Evolutionary conservation across 1,140 invertebrate genomes (phyloP), one percentile per base, ranked within the genome.

Genomic region (silkworm (Bombyx mori)): DNA sequence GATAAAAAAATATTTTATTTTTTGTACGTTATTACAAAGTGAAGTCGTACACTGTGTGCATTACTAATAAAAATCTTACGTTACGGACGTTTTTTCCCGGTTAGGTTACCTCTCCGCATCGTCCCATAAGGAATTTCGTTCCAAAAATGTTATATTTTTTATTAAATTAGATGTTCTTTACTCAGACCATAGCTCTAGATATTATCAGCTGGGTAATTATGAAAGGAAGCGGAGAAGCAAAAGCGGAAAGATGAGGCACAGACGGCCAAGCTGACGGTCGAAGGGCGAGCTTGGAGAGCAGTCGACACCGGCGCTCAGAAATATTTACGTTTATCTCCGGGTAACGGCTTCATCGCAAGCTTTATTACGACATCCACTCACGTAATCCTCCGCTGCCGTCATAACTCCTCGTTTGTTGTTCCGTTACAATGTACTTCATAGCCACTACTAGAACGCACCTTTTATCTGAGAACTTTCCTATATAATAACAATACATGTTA

Each of bases 311-410:
- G 76, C 69, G 73, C 72, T 66, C 77, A 68, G 72, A 78, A 79
- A 87, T 87, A 87, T 87, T 87, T 87, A 87, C 82, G 82, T 85
- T 87, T 83, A 87, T 87, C 84, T 87, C 74, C 76, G 80, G 79
- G 75, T 82, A 87, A 85, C 80, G 82, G 80, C 84, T 87, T 87
- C 82, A 87, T 85, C 79, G 79, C 84, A 79, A 87, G 84, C 84
- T 87, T 87, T 87, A 87, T 87, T 87, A 87, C 84, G 75, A 82
- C 84, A 87, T 87, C 84, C 84, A 87, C 84, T 87, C 84, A 84
- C 84, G 82, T 87, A 87, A 85, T 85, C 80, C 82, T 79, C 78
- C 75, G 76, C 68, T 71, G 77, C 75, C 77, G 79, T 87, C 82
- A 87, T 87, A 87, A 87, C 78, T 87, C 70, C 79, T 85, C 79